Evolutionary conservation across 2,797 vertebrate genomes (phyloP).

Genomic region (Argya squamiceps): DNA sequence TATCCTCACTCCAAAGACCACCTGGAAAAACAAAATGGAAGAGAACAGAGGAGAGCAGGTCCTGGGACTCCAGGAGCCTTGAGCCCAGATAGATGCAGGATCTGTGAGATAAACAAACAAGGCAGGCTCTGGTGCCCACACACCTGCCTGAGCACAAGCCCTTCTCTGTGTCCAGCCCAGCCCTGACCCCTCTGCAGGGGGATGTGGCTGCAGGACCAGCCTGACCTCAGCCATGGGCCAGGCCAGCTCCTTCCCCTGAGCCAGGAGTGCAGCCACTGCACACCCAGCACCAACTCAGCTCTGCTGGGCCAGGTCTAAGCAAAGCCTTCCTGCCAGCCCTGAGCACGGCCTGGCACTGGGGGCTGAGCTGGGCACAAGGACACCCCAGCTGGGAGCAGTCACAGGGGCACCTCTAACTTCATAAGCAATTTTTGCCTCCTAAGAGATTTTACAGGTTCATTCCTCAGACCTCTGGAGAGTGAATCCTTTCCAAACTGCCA

Average conservation of each 20-base stretch:
- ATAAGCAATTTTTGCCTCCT: not conserved
- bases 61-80: not conserved
- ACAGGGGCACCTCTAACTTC: not conserved
- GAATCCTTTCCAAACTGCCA: not conserved
- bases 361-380: not conserved
- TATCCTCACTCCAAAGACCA: not conserved
- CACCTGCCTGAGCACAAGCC: too few species aligned
- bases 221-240: not conserved
- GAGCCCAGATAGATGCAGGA: not conserved
- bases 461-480: not conserved
- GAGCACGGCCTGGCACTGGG: not conserved
- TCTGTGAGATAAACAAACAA: too few species aligned
- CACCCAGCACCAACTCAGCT: not conserved
- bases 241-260: not conserved
- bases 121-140: not conserved
- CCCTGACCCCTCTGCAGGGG: not conserved
- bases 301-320: not conserved
- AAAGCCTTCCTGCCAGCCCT: not conserved
- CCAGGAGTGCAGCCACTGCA: not conserved
- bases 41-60: not conserved
- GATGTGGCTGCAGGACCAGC: not conserved
- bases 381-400: not conserved
- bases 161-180: not conserved
- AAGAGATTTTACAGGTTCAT: not conserved
- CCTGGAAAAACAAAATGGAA: not conserved